A percentile compares a stretch with the other conserved stretches of the same genome.
These are phyloP conservation scores for Miniopterus natalensis DNA, from an alignment of 2,113 vertebrate species.

Conservation along the genomic window DNA sequence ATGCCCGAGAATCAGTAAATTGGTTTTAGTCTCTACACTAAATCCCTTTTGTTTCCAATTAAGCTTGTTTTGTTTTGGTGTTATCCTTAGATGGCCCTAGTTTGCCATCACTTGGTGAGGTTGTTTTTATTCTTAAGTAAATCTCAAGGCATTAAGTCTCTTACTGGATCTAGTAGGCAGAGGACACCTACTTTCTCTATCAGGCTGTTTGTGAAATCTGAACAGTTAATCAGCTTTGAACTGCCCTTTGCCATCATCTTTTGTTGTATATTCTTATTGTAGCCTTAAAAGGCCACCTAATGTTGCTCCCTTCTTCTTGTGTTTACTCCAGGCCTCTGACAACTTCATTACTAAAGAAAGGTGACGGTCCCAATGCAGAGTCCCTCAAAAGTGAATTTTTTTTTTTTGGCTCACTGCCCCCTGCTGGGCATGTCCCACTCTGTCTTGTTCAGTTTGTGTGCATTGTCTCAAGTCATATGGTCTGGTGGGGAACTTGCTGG, in stretches of 20 bases:
- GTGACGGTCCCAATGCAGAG: neutral
- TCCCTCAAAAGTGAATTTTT: neutral
- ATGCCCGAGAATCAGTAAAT: neutral
- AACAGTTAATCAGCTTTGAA: neutral
- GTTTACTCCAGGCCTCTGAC: neutral
- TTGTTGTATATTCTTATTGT: neutral
- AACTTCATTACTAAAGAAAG: neutral
- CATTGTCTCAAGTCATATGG: neutral
- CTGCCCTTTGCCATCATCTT: neutral
- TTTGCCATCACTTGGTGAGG: neutral
- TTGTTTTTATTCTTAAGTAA: neutral
- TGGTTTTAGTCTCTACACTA: neutral
- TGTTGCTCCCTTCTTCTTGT: neutral
- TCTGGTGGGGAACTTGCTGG: neutral
- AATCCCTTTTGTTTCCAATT: constrained; percentile 7
- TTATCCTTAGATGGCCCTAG: neutral
- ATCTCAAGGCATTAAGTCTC: neutral
- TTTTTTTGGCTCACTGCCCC: neutral
- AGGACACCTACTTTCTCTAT: neutral
- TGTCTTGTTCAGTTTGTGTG: neutral
- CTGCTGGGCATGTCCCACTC: neutral
- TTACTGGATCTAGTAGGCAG: neutral
- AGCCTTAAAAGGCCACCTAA: neutral
- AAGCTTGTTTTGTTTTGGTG: neutral
- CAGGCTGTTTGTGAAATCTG: neutral